Evolutionary conservation across 2,113 vertebrate species (phyloP).

Genomic region (Bubo scandiacus): DNA sequence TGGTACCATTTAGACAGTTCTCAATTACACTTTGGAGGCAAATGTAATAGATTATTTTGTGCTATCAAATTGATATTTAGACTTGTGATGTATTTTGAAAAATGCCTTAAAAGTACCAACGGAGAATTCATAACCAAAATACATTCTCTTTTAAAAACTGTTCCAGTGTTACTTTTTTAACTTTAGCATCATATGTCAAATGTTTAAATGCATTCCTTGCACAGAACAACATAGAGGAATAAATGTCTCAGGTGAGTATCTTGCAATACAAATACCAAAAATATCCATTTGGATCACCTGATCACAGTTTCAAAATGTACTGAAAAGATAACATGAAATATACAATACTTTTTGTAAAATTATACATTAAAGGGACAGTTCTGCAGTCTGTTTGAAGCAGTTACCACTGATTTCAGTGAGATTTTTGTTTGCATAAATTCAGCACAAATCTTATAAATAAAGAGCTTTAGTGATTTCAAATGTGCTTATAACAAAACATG

Average conservation of each 20-base stretch:
- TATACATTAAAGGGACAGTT: not conserved
- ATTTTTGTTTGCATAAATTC: not conserved
- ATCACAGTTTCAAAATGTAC: not conserved
- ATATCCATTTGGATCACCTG: not conserved
- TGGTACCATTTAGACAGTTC: not conserved
- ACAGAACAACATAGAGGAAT: not conserved
- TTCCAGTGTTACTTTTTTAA: not conserved
- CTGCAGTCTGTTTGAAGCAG: not conserved
- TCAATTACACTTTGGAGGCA: not conserved
- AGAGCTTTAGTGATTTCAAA: not conserved
- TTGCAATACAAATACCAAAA: not conserved
- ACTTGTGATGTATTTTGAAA: not conserved
- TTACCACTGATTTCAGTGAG: not conserved
- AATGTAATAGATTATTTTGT: not conserved
- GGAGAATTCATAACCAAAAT: not conserved
- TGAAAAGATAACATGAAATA: not conserved
- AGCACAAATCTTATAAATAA: not conserved
- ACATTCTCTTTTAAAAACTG: not conserved
- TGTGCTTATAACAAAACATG: not conserved
- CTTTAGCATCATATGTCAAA: not conserved
- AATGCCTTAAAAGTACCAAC: not conserved
- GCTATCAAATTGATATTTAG: not conserved
- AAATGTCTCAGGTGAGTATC: not conserved
- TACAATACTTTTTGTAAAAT: not conserved
- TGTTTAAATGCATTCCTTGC: not conserved